Conservation (phyloP, 2,113 vertebrate species). For the Otolemur garnettii region DNA sequence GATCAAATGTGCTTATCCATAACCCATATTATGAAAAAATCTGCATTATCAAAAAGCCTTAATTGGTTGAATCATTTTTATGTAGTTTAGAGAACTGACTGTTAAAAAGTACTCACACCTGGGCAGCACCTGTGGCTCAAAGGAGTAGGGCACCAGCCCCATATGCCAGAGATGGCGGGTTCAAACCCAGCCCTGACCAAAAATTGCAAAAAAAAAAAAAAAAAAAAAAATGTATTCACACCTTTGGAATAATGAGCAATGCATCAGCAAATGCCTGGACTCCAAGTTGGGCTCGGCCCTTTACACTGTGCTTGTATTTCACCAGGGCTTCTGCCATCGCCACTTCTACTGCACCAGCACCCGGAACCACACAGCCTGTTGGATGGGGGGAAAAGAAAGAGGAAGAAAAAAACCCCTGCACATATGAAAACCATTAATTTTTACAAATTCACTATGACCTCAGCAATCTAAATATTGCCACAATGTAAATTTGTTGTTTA, state of each 20-base stretch:
- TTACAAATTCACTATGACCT: neutral
- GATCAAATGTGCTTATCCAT: neutral
- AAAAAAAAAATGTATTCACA: conserved; percentile 68
- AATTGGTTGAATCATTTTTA: neutral
- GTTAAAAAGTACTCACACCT: conserved; percentile 87
- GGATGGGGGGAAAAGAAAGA: neutral
- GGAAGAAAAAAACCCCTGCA: neutral
- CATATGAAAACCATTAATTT: neutral
- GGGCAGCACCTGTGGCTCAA: too few species aligned
- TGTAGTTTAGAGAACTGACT: neutral
- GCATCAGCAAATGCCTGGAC: conserved; percentile 98
- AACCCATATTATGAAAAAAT: neutral
- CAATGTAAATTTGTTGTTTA: neutral
- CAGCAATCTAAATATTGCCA: neutral
- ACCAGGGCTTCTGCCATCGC: conserved; percentile 94
- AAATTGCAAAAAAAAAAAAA: too few species aligned
- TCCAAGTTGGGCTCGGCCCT: conserved; percentile 96
- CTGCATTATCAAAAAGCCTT: neutral
- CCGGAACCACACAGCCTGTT: conserved; percentile 94
- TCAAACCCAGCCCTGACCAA: too few species aligned
- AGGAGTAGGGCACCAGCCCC: too few species aligned
- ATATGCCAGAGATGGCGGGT: too few species aligned
- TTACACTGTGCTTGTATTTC: conserved; percentile 94
- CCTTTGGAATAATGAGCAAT: conserved; percentile 97
- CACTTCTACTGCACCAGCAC: conserved; percentile 95